These are phyloP conservation scores for Chaetodon auriga DNA, from an alignment of 2,113 vertebrate genomes.

Conservation along the genomic window DNA sequence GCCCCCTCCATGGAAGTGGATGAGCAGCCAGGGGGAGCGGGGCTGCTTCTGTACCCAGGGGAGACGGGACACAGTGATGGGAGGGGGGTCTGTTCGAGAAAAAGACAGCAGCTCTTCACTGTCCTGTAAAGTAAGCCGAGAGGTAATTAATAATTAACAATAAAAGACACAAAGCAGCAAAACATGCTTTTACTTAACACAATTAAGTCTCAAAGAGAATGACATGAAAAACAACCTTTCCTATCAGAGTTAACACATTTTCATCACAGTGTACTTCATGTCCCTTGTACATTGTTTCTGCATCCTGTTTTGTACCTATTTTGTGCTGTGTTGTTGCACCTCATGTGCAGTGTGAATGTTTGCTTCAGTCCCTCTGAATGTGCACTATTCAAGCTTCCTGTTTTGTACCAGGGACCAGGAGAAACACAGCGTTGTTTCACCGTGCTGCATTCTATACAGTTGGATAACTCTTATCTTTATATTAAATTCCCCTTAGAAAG, in stretches of 20 bases:
- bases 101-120: constrained; percentile 85
- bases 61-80: constrained; percentile 76
- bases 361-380: too few species aligned
- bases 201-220: neutral
- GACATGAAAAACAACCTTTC: neutral
- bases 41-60: constrained; percentile 77
- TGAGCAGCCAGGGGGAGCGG: constrained; percentile 84
- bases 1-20: constrained; percentile 93
- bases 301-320: too few species aligned
- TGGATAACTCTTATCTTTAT: too few species aligned
- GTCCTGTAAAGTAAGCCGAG: constrained; percentile 77
- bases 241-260: neutral
- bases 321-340: too few species aligned
- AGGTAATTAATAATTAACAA: neutral
- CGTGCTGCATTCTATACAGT: too few species aligned
- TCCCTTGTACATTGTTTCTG: too few species aligned
- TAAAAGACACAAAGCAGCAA: neutral
- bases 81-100: constrained; percentile 74
- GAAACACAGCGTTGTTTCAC: too few species aligned
- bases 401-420: too few species aligned
- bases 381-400: too few species aligned
- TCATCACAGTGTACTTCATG: neutral
- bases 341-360: too few species aligned
- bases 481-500: too few species aligned
- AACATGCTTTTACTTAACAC: neutral